These are phyloP conservation scores for Apolygus lucorum DNA, from an alignment of 1,140 invertebrate genomes.

Conservation along the genomic window DNA sequence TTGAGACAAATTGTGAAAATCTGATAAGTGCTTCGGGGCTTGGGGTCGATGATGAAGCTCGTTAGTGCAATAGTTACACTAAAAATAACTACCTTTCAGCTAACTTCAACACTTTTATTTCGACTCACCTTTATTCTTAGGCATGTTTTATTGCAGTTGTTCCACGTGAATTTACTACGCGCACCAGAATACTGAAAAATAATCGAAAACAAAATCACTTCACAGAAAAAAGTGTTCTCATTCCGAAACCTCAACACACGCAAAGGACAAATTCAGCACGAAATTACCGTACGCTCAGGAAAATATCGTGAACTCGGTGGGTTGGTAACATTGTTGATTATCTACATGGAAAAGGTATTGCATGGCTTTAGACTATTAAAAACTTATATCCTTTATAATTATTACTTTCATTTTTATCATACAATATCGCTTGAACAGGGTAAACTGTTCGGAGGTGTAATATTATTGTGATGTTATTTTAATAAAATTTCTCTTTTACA, in stretches of 20 bases:
- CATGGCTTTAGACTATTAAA: no score
- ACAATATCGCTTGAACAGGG: no score
- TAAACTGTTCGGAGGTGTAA: no score
- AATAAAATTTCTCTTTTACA: no score
- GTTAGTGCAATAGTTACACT: not conserved
- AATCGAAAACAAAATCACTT: not conserved
- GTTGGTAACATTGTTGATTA: no score
- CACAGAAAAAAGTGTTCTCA: not conserved
- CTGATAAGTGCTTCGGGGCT: not conserved
- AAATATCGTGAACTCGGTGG: no score
- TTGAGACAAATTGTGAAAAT: no score
- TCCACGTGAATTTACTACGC: not conserved
- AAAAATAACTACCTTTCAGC: not conserved
- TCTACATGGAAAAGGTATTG: no score
- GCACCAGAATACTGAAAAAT: not conserved
- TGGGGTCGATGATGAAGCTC: not conserved
- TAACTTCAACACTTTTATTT: not conserved
- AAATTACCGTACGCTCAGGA: no score
- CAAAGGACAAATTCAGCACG: not conserved
- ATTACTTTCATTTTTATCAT: no score
- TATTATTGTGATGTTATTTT: no score
- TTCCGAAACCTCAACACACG: slow-evolving; percentile 7
- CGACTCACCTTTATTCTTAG: slow-evolving; percentile 10
- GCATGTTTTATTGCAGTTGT: not conserved
- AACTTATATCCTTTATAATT: no score